Evolutionary conservation across 2,797 vertebrate species (phyloP).

Genomic region (Urosaurus nigricauda): DNA sequence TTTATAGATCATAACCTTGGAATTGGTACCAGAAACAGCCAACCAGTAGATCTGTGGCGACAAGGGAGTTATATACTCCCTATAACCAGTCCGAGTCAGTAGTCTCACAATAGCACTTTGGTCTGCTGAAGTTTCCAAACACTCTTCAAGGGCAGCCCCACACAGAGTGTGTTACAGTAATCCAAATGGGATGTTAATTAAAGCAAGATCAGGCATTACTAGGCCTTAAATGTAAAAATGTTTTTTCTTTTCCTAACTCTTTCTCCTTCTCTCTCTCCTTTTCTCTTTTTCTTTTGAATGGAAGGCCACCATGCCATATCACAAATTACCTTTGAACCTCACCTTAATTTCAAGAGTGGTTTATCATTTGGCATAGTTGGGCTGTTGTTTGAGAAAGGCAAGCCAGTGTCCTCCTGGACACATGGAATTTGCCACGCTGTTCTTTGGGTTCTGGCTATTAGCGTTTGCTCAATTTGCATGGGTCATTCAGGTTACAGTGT

Average conservation of each 20-base stretch:
- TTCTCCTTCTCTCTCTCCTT: background rate
- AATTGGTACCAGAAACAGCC: conserved; percentile 36
- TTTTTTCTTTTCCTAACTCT: background rate
- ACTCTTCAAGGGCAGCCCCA: too few relatives aligned
- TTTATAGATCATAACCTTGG: background rate
- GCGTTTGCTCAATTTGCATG: background rate
- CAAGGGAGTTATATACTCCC: background rate
- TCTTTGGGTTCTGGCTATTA: background rate
- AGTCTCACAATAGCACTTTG: too few relatives aligned
- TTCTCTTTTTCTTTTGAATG: background rate
- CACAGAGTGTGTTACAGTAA: too few relatives aligned
- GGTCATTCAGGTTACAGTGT: background rate
- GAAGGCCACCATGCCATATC: background rate
- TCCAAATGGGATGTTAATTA: too few relatives aligned
- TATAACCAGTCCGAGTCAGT: background rate
- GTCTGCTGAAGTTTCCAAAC: too few relatives aligned
- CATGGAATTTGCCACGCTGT: background rate
- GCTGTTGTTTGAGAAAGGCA: background rate
- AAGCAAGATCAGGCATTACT: too few relatives aligned
- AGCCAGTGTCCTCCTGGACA: background rate
- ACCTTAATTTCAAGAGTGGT: background rate
- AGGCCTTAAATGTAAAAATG: too few relatives aligned
- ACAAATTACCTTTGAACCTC: background rate
- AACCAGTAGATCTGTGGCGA: background rate
- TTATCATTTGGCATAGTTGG: background rate